Percentiles rank a stretch among this genome's conserved stretches.
Conservation (phyloP, 2,113 vertebrate species). For the Oncorhynchus kisutch region DNA sequence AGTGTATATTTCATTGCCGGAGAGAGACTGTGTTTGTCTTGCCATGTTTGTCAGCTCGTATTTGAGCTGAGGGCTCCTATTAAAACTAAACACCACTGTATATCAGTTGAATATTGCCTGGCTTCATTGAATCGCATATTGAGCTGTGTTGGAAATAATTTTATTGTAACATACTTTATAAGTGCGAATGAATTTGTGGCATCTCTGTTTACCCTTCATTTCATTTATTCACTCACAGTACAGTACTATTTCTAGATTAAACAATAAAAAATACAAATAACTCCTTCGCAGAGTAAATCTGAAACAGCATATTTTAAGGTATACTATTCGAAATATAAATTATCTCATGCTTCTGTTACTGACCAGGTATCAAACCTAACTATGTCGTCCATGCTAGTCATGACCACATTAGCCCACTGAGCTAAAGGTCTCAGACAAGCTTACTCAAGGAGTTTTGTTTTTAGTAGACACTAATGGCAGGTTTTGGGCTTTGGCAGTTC, state of each 20-base stretch:
- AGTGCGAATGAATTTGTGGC: conserved; percentile 40
- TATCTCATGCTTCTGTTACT: too few relatives aligned
- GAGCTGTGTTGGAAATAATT: conserved; percentile 67
- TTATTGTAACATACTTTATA: conserved; percentile 69
- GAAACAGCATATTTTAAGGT: too few relatives aligned
- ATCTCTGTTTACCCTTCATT: conserved; percentile 58
- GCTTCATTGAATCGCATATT: conserved; percentile 69
- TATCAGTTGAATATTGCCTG: conserved; percentile 75
- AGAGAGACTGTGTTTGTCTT: conserved; percentile 79
- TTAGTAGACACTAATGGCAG: too few relatives aligned
- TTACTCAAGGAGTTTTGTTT: too few relatives aligned
- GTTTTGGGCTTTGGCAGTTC: too few relatives aligned
- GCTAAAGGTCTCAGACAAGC: too few relatives aligned
- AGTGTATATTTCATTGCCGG: conserved; percentile 77
- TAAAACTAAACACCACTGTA: conserved; percentile 79
- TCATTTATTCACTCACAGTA: conserved; percentile 56
- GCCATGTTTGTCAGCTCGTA: conserved; percentile 74
- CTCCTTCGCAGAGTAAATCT: background rate
- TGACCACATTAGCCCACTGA: too few relatives aligned
- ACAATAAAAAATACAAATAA: background rate
- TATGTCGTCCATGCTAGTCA: too few relatives aligned
- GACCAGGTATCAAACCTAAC: too few relatives aligned
- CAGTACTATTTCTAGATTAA: conserved; percentile 31
- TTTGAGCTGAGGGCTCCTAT: conserved; percentile 75
- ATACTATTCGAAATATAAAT: too few relatives aligned